Evolutionary conservation across 1,140 invertebrate species (phyloP).

Genomic region (Eurytemora carolleeae): DNA sequence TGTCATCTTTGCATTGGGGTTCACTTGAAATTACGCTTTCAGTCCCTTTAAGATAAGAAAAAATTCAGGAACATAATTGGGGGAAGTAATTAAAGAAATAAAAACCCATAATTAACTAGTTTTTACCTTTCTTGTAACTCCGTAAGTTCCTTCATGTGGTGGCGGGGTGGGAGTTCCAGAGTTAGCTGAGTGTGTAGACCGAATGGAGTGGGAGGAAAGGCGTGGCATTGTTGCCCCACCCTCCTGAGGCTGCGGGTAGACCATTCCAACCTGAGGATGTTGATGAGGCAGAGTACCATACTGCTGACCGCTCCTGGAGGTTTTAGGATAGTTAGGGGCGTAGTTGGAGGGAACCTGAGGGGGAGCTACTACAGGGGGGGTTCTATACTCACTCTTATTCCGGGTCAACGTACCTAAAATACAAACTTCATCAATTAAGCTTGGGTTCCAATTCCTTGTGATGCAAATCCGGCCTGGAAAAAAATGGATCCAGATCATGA

Average conservation of each 20-base stretch:
- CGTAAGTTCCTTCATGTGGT: too few relatives aligned
- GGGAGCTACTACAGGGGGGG: slow-evolving; percentile 79
- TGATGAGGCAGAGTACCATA: slow-evolving; percentile 41
- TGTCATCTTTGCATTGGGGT: too few relatives aligned
- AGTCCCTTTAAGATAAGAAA: too few relatives aligned
- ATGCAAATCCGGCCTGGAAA: too few relatives aligned
- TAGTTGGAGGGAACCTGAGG: slow-evolving; percentile 74
- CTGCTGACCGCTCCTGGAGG: slow-evolving; percentile 40
- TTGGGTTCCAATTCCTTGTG: too few relatives aligned
- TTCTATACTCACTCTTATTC: slow-evolving; percentile 53
- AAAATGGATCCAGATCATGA: too few relatives aligned
- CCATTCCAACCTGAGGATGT: slow-evolving; percentile 36
- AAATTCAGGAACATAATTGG: too few relatives aligned
- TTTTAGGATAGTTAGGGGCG: slow-evolving; percentile 76
- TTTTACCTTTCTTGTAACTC: too few relatives aligned
- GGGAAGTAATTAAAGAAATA: too few relatives aligned
- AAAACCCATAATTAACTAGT: too few relatives aligned
- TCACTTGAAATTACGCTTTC: too few relatives aligned
- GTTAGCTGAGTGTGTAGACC: background rate
- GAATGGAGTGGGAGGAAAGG: slow-evolving; percentile 6
- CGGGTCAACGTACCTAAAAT: slow-evolving; percentile 42
- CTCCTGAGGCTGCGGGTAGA: slow-evolving; percentile 25
- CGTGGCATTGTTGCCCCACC: slow-evolving; percentile 8
- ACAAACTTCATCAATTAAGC: too few relatives aligned
- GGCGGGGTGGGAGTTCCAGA: background rate